phyloP scores from a whole-genome alignment of 2,888 invertebrate species.

The Spisula subtruncata region DNA sequence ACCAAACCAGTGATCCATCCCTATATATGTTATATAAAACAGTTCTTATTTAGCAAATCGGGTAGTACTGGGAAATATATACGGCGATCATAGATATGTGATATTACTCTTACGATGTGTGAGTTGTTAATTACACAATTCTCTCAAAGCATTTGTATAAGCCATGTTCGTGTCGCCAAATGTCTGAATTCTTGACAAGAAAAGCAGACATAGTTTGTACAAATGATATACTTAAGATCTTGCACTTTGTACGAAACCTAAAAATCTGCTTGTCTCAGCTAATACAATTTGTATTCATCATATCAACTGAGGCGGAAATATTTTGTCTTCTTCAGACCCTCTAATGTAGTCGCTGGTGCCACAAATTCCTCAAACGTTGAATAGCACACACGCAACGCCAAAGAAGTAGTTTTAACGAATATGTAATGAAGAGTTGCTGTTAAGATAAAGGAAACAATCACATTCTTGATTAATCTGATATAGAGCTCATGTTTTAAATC shows the following conservation, averaged over 20 bases:
- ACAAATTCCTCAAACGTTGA: background rate
- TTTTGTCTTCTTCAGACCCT: background rate
- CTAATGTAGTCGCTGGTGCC: background rate
- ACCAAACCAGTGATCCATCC: too few species aligned
- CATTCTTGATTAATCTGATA: too few species aligned
- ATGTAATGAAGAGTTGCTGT: too few species aligned
- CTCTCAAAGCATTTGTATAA: background rate
- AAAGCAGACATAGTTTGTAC: background rate
- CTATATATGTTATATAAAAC: too few species aligned
- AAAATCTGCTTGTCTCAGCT: conserved; percentile 6
- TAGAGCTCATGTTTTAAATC: too few species aligned
- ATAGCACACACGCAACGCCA: background rate
- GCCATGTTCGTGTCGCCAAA: background rate
- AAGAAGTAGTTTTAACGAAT: background rate
- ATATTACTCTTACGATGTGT: background rate
- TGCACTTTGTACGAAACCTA: background rate
- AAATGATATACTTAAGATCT: conserved; percentile 22
- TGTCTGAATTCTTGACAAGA: conserved; percentile 5
- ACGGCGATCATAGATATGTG: too few species aligned
- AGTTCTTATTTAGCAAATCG: too few species aligned
- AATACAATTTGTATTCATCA: conserved; percentile 19
- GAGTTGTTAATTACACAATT: background rate
- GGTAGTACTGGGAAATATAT: too few species aligned
- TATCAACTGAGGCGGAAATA: background rate
- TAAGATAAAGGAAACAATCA: too few species aligned